Base-by-base conservation (phyloP, 2,113 vertebrate genomes). In the Callochromis pleurospilus region DNA sequence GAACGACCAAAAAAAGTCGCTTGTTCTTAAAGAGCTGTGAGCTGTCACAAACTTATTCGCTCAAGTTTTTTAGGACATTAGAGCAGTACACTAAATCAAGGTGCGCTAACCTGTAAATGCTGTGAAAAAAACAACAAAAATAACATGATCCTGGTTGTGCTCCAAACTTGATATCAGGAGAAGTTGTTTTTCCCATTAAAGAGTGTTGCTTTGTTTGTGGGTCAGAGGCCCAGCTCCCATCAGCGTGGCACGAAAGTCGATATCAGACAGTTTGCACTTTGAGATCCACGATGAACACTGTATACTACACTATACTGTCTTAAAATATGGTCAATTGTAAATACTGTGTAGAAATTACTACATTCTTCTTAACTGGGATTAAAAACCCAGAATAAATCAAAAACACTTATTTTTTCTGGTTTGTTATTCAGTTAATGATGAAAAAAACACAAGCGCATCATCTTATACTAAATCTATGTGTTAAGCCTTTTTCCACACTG, bases 91-190 rank as follows among this genome's bases (percentile, higher is more conserved):
- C 38, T 17, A 73, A 26, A 45, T 45, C 2, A 45, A 45, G 38
- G 38, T 73, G 13, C 21, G 0, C 13, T 45, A 73, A 26, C 1
- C 68, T 45, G 68, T 26, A 73, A 45, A 45, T 26, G 8, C 21
- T 15, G n/a, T 36, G 38, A 42, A 70, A 42, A 11, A 3, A 70
- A 1, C 17, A 70, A 17, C 9, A 73, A 70, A 70, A 70, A 15
- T 9, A 70, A 42, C 65, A 2, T 0, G 3, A 0, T 26, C 13
- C 38, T 73, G 68, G 1, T 45, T 0, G 21, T 45, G 38, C 38
- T 65, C 31, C 17, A 36, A 65, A 36, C 17, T n/a, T n/a, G 31
- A 36, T 65, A 36, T 65, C 31, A 12, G 31, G 4, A n/a, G 60
- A 65, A 65, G 60, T 11, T 65, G 60, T 17, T 62, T 62, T 62